phyloP scores from a whole-genome alignment of 2,113 vertebrate species.

The Suncus etruscus region DNA sequence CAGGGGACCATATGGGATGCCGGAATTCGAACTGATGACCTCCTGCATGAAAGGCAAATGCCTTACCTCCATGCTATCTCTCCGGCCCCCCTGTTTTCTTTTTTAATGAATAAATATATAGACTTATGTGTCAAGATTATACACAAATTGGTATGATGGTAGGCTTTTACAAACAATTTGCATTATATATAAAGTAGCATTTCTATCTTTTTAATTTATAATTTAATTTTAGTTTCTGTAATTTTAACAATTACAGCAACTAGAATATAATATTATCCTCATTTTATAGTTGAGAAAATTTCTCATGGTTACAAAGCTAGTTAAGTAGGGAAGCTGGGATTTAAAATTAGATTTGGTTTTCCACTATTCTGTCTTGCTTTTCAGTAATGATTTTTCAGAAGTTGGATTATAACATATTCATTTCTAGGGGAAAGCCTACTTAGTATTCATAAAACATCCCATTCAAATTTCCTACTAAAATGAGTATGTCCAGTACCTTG shows the following conservation, averaged over 20 bases:
- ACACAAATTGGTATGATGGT: not conserved
- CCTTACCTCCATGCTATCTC: too few species aligned
- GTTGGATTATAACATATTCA: not conserved
- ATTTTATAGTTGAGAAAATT: conserved; percentile 39
- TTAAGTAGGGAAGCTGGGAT: not conserved
- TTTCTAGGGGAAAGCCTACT: conserved; percentile 52
- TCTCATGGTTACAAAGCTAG: conserved; percentile 11
- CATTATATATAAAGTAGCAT: not conserved
- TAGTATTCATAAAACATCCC: conserved; percentile 58
- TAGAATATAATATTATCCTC: not conserved
- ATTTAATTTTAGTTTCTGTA: too few species aligned
- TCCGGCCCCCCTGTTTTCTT: not conserved
- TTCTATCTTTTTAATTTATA: not conserved
- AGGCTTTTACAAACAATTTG: not conserved
- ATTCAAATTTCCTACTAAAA: conserved; percentile 58
- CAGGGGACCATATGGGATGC: too few species aligned
- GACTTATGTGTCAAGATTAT: not conserved
- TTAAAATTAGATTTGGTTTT: conserved; percentile 10
- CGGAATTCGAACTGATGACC: too few species aligned
- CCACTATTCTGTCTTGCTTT: not conserved
- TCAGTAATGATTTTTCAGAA: not conserved
- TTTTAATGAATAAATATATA: too few species aligned
- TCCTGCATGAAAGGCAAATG: too few species aligned
- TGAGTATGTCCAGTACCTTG: not conserved
- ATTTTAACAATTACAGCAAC: conserved; percentile 2